A percentile compares a stretch with the other conserved stretches of the same genome.
These are phyloP conservation scores for Diachrysia chrysitis DNA, from an alignment of 2,888 invertebrate species.

Conservation along the genomic window DNA sequence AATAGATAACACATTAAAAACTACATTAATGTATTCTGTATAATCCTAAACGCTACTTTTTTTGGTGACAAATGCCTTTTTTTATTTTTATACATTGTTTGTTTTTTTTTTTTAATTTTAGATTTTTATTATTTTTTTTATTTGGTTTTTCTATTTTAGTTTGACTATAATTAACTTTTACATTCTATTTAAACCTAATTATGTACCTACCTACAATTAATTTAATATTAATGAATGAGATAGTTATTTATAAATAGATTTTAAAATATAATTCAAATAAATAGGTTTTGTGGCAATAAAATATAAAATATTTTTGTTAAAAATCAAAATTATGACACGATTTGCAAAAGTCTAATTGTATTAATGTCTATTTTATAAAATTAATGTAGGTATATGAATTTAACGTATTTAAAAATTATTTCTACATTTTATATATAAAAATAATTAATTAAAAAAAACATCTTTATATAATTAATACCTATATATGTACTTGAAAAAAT, in stretches of 20 bases:
- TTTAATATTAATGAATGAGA: too few species aligned
- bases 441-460: too few species aligned
- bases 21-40: too few species aligned
- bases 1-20: neutral
- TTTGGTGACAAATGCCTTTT: neutral
- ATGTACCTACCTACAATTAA: too few species aligned
- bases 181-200: neutral
- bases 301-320: neutral
- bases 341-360: slow-evolving; percentile 14
- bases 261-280: too few species aligned
- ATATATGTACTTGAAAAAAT: too few species aligned
- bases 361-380: slow-evolving; percentile 12
- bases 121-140: neutral
- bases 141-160: neutral
- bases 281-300: neutral
- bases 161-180: neutral
- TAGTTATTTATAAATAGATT: neutral
- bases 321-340: neutral
- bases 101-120: neutral
- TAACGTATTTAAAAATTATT: neutral
- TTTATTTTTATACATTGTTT: neutral
- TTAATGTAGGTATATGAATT: neutral
- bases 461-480: too few species aligned
- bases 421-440: too few species aligned
- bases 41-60: too few species aligned